phyloP scores from a whole-genome alignment of 2,888 invertebrate genomes.

The Rhingia rostrata region DNA sequence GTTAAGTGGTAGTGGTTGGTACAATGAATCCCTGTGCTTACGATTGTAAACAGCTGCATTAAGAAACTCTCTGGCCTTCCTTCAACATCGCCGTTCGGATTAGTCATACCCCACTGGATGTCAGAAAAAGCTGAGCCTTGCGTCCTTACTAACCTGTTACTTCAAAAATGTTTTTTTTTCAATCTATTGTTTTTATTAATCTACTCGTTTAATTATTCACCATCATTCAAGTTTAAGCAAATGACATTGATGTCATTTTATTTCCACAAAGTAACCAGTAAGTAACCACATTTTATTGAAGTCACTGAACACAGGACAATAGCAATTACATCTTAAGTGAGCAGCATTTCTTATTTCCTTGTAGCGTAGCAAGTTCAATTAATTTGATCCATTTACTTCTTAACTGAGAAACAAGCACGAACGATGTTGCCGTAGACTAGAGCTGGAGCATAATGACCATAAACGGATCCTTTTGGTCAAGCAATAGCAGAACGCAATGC shows the following conservation, averaged over 20 bases:
- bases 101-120: no score
- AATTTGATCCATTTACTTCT: slow-evolving; percentile 8
- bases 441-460: slow-evolving; percentile 1
- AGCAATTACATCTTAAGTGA: neutral
- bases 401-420: slow-evolving; percentile 24
- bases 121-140: no score
- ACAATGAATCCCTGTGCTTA: no score
- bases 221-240: no score
- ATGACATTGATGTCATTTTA: neutral
- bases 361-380: neutral
- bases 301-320: neutral
- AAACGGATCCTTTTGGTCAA: slow-evolving; percentile 4
- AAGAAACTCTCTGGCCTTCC: no score
- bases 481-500: neutral
- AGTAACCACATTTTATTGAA: neutral
- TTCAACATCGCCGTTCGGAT: no score
- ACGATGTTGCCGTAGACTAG: neutral
- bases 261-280: neutral
- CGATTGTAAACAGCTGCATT: no score
- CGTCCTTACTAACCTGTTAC: no score
- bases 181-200: no score
- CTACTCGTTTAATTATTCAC: no score
- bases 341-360: neutral
- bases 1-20: no score
- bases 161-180: no score